Conservation (phyloP, 1,140 invertebrate genomes). For the Nephila pilipes region DNA sequence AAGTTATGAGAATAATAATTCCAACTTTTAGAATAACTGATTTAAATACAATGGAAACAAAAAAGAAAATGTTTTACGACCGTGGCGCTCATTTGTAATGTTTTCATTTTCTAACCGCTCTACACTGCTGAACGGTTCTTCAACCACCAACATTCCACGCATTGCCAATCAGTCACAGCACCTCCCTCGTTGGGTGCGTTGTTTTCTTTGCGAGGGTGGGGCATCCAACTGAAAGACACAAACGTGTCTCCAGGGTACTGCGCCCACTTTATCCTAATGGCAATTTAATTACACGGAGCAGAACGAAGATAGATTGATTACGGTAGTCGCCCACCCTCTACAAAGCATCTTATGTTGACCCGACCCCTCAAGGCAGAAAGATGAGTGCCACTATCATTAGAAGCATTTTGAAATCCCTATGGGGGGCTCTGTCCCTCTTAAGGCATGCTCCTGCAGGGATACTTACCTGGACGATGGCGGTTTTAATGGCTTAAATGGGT, state of each 20-base stretch:
- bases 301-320: conserved; percentile 62
- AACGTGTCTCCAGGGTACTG: conserved; percentile 15
- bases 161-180: conserved; percentile 21
- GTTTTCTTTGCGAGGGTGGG: neutral
- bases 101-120: neutral
- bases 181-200: neutral
- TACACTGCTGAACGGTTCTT: neutral
- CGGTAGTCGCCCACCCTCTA: conserved; percentile 69
- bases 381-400: conserved; percentile 65
- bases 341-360: conserved; percentile 53
- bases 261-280: conserved; percentile 58
- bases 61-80: too few relatives aligned
- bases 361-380: conserved; percentile 36
- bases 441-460: neutral
- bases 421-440: neutral
- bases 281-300: conserved; percentile 59
- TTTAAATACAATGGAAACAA: too few relatives aligned
- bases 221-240: conserved; percentile 17
- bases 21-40: too few relatives aligned
- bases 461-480: neutral
- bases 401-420: conserved; percentile 22
- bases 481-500: conserved; percentile 65
- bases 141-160: neutral
- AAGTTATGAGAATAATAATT: too few relatives aligned
- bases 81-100: too few relatives aligned